A percentile compares a stretch with the other conserved stretches of the same genome.
Evolutionary conservation across 2,113 vertebrate genomes (phyloP).

Genomic region (Spea multiplicata): DNA sequence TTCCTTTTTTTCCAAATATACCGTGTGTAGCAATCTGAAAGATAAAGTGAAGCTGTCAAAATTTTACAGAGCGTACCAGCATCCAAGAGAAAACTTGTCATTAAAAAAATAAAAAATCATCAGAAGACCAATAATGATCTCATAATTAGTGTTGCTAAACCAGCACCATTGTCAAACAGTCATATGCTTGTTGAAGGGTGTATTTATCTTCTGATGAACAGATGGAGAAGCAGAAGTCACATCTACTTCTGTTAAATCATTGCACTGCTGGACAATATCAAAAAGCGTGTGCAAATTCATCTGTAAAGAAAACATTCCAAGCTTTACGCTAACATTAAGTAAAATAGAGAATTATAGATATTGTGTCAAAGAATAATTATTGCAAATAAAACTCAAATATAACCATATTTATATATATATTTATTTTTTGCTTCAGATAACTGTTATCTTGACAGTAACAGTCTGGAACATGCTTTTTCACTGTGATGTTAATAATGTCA

Average conservation of each 20-base stretch:
- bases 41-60: constrained; percentile 39
- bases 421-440: constrained; percentile 27
- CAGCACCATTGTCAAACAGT: not conserved
- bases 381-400: constrained; percentile 15
- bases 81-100: constrained; percentile 17
- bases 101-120: constrained; percentile 32
- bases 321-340: too few species aligned
- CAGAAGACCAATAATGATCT: constrained; percentile 20
- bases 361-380: constrained; percentile 20
- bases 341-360: too few species aligned
- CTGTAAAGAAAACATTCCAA: not conserved
- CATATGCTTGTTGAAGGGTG: constrained; percentile 8
- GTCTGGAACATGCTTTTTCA: constrained; percentile 27
- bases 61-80: constrained; percentile 19
- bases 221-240: not conserved
- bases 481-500: constrained; percentile 29
- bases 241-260: not conserved
- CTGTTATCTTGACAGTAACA: constrained; percentile 22
- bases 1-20: constrained; percentile 34
- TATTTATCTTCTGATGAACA: constrained; percentile 2
- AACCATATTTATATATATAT: not conserved
- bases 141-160: constrained; percentile 38
- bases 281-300: not conserved
- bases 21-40: constrained; percentile 17
- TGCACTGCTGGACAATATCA: not conserved